A percentile compares a stretch with the other conserved stretches of the same genome.
Conservation (phyloP, 2,797 vertebrate genomes). For the Hybognathus amarus region DNA sequence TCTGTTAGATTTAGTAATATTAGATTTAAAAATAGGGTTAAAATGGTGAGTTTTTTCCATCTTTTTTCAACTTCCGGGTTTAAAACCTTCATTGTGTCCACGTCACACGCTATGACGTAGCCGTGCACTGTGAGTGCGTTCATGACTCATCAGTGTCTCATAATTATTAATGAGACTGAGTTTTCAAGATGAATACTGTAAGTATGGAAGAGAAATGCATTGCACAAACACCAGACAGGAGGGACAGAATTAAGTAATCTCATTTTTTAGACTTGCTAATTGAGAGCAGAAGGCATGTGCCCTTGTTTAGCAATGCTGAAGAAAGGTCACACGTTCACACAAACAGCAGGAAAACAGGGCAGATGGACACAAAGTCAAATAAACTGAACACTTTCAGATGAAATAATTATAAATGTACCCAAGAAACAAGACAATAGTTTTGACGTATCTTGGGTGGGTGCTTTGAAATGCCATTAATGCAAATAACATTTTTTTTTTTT, state of each 20-base stretch:
- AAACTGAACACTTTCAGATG: neutral
- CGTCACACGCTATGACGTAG: too few relatives aligned
- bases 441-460: neutral
- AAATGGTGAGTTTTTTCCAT: too few relatives aligned
- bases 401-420: neutral
- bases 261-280: neutral
- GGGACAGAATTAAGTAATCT: neutral
- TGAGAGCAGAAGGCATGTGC: neutral
- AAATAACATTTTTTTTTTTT: neutral
- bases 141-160: too few relatives aligned
- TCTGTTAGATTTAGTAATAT: too few relatives aligned
- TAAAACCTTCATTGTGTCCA: too few relatives aligned
- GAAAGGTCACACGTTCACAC: neutral
- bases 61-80: too few relatives aligned
- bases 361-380: neutral
- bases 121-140: too few relatives aligned
- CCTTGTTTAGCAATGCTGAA: neutral
- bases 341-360: neutral
- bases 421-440: neutral
- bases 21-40: too few relatives aligned
- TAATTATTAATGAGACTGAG: too few relatives aligned
- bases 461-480: neutral
- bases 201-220: neutral
- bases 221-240: neutral
- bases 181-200: neutral